Base-by-base conservation (phyloP, 2,888 invertebrate genomes). In the Apotomis betuletana region DNA sequence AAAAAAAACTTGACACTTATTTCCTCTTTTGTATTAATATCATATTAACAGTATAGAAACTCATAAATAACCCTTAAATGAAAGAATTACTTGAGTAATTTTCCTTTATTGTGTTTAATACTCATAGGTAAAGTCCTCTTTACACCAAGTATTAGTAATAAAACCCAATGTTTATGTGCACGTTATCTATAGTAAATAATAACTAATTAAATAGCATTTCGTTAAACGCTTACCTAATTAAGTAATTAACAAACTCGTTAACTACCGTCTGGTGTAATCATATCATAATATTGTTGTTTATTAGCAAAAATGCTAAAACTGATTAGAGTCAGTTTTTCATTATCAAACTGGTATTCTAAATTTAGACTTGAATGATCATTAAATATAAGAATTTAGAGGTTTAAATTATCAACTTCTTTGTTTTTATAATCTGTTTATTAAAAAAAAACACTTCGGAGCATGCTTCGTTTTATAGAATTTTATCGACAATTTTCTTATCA, bases 301-400 rank as follows among this genome's bases (percentile, higher is more conserved):
- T 67, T 27, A 27, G 55, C 55, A 38, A 36, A 38, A 36, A 12
- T 12, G 38, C n/a, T 15, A 36, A 13, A 46, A 27, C 57, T 57
- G 9, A 46, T 27, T 60, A 49, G 36, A 54, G 49, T 61, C 67
- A 61, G 67, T 71, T 67, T 71, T 62, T n/a, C 61, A 57, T 70
- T 49, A 12, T 15, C 27, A 12, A 15, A 38, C 13, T 10, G 6
- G 49, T 61, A 9, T 49, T 9, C 9, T 49, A 9, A 9, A 49
- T 49, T 49, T 27, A 27, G 27, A 8, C 44, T 49, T 49, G 6
- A 9, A 10, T 6, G 10, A 10, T 49, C 9, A 49, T 9, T 10
- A 49, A 9, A 9, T 49, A 9, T 9, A 10, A 49, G 9, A 27
- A 27, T 2, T 27, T 49, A 9, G 49, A 49, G 49, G 10, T 49